Evolutionary conservation across 2,797 vertebrate species (phyloP).

Genomic region (Lutjanus campechanus): DNA sequence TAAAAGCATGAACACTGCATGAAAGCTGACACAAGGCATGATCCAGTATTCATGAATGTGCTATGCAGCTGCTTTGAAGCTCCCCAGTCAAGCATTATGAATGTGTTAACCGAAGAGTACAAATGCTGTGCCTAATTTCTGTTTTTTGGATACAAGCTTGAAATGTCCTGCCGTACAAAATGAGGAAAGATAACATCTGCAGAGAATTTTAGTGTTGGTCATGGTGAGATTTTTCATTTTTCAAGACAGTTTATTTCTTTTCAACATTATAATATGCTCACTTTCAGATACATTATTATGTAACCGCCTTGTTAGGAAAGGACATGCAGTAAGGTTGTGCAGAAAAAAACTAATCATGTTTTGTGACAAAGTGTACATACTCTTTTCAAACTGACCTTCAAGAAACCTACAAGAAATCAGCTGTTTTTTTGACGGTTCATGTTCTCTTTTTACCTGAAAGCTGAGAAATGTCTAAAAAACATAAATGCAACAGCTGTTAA

Average conservation of each 20-base stretch:
- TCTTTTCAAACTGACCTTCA: conserved; percentile 78
- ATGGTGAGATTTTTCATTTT: conserved; percentile 53
- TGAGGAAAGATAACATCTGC: conserved; percentile 48
- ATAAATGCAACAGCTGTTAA: conserved; percentile 73
- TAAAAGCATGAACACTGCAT: conserved; percentile 79
- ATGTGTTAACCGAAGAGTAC: conserved; percentile 75
- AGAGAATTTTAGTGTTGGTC: conserved; percentile 54
- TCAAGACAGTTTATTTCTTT: conserved; percentile 53
- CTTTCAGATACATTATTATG: conserved; percentile 55
- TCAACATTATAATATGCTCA: conserved; percentile 56
- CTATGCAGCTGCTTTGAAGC: conserved; percentile 70
- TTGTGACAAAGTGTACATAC: conserved; percentile 86
- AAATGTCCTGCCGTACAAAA: conserved; percentile 68
- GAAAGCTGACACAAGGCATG: conserved; percentile 75
- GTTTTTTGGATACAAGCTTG: conserved; percentile 64
- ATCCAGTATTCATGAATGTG: conserved; percentile 73
- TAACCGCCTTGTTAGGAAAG: conserved; percentile 67
- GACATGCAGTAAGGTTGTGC: conserved; percentile 50
- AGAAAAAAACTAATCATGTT: conserved; percentile 75
- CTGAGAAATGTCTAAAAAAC: conserved; percentile 69
- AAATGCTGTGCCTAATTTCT: conserved; percentile 74
- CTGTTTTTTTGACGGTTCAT: conserved; percentile 57
- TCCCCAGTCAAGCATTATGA: conserved; percentile 76
- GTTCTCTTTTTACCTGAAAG: conserved; percentile 83
- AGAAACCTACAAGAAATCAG: conserved; percentile 65